These are phyloP conservation scores for Dolichoris vasculosae DNA, from an alignment of 1,140 invertebrate species.

Conservation along the genomic window DNA sequence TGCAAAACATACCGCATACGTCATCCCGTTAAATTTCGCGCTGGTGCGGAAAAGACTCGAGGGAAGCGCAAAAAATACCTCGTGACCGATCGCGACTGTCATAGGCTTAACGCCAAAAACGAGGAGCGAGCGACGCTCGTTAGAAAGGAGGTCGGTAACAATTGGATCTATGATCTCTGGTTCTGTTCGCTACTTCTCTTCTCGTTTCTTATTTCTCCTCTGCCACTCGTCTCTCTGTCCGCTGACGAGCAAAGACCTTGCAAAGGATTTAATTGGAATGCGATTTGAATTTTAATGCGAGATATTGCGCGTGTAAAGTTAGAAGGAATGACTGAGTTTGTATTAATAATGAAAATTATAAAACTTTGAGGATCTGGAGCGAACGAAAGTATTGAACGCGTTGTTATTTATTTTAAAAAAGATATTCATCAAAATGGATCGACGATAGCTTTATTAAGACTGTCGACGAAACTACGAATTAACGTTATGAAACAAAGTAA, in stretches of 20 bases:
- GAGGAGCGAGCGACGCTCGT: conserved; percentile 8
- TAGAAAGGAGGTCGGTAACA: conserved; percentile 29
- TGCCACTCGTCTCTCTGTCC: background rate
- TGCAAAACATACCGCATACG: background rate
- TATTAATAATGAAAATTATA: background rate
- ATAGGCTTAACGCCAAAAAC: conserved; percentile 51
- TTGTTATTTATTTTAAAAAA: background rate
- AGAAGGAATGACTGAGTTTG: background rate
- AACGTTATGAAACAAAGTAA: background rate
- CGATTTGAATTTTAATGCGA: background rate
- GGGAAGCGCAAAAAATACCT: background rate
- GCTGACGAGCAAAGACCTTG: background rate
- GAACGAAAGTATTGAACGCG: background rate
- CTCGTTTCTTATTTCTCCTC: background rate
- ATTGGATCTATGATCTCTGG: conserved; percentile 31
- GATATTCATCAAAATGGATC: background rate
- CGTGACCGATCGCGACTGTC: background rate
- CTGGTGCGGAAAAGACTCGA: background rate
- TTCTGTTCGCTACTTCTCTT: background rate
- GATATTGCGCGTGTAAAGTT: background rate
- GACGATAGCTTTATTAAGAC: background rate
- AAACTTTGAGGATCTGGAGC: background rate
- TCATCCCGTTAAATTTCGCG: background rate
- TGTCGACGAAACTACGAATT: background rate
- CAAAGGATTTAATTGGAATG: background rate